These are phyloP conservation scores for Anhinga anhinga DNA, from an alignment of 2,113 vertebrate species.

Conservation along the genomic window DNA sequence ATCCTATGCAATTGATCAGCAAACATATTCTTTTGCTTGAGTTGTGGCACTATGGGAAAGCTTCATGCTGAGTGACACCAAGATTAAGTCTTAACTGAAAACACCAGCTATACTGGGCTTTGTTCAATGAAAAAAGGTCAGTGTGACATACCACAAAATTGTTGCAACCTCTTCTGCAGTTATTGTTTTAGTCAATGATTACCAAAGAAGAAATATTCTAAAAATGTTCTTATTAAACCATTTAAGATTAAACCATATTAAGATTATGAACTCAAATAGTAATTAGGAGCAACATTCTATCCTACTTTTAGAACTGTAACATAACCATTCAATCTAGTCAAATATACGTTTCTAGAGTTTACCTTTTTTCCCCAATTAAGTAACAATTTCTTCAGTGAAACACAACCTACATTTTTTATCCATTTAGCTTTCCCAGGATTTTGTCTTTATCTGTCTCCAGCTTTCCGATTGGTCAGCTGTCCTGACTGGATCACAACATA, in stretches of 20 bases:
- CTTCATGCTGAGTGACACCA: background rate
- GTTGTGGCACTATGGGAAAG: background rate
- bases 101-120: background rate
- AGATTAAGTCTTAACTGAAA: background rate
- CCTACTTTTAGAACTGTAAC: background rate
- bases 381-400: background rate
- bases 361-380: background rate
- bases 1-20: background rate
- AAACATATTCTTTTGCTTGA: background rate
- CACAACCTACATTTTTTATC: background rate
- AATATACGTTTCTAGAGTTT: background rate
- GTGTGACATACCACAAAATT: background rate
- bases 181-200: background rate
- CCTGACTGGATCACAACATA: background rate
- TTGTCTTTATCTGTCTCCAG: background rate
- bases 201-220: background rate
- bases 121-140: background rate
- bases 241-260: background rate
- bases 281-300: background rate
- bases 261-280: background rate
- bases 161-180: background rate
- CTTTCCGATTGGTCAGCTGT: background rate
- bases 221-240: background rate
- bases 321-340: background rate
- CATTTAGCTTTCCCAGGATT: background rate